Percentiles rank a stretch among this genome's conserved stretches.
Conservation (phyloP, 2,888 invertebrate species). For the Cheilosia scutellata region DNA sequence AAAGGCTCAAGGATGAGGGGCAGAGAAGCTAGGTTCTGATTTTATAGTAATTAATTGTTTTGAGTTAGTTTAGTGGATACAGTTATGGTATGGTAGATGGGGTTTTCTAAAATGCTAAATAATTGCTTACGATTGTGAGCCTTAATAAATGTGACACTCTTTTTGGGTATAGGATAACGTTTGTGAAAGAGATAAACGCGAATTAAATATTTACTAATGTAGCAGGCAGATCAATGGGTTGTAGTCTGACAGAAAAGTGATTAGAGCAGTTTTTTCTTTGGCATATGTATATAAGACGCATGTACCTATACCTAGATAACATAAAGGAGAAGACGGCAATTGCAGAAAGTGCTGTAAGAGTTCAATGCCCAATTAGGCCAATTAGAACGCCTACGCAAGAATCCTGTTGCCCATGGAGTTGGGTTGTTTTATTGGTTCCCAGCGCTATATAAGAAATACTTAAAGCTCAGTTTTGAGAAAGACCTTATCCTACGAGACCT, state of each 20-base stretch:
- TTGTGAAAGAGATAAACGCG: neutral
- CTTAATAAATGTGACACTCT: neutral
- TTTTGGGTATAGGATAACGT: neutral
- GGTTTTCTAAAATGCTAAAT: neutral
- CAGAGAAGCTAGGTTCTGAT: constrained; percentile 10
- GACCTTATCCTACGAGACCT: too few species aligned
- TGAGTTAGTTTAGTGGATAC: constrained; percentile 26
- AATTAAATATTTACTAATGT: neutral
- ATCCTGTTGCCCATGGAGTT: too few species aligned
- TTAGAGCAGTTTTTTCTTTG: neutral
- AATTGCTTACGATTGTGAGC: neutral
- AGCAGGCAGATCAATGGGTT: neutral
- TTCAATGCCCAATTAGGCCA: too few species aligned
- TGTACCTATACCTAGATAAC: too few species aligned
- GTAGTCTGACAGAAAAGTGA: neutral
- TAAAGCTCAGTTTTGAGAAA: too few species aligned
- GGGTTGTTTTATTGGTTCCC: too few species aligned
- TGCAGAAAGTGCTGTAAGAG: too few species aligned
- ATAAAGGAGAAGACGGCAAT: too few species aligned
- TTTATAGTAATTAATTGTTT: constrained; percentile 57
- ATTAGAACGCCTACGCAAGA: too few species aligned
- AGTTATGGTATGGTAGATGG: neutral
- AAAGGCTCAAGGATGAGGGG: neutral
- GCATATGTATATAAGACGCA: neutral
- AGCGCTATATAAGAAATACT: too few species aligned